phyloP scores from a whole-genome alignment of 2,888 invertebrate genomes.

The Amiota mariae region DNA sequence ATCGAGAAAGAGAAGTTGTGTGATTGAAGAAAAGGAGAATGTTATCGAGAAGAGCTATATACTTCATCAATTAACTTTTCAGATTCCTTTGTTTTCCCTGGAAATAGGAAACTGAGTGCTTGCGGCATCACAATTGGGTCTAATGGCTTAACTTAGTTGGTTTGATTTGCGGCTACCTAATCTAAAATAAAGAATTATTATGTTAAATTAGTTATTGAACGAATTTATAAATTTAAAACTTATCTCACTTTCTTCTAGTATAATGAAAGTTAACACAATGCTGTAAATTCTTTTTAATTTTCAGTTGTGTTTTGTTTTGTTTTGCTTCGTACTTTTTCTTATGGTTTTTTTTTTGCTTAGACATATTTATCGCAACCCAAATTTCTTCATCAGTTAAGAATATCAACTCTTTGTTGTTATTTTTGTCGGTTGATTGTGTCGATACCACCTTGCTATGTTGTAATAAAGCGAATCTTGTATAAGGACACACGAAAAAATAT shows the following conservation, averaged over 20 bases:
- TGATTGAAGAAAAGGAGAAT: too few relatives aligned
- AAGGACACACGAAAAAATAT: conserved; percentile 16
- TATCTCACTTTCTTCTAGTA: background rate
- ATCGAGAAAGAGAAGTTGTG: too few relatives aligned
- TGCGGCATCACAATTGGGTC: too few relatives aligned
- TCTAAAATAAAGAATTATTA: too few relatives aligned
- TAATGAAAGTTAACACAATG: background rate
- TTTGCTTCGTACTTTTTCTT: background rate
- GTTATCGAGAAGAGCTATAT: too few relatives aligned
- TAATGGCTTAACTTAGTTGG: too few relatives aligned
- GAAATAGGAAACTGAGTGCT: too few relatives aligned
- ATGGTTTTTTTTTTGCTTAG: conserved; percentile 11
- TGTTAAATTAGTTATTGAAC: too few relatives aligned
- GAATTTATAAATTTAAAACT: too few relatives aligned
- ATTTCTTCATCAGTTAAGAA: conserved; percentile 67
- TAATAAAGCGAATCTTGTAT: background rate
- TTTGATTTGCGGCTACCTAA: too few relatives aligned
- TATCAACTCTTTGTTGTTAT: conserved; percentile 60
- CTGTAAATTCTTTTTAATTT: background rate
- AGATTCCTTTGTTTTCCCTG: too few relatives aligned
- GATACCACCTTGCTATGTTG: conserved; percentile 5
- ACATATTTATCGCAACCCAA: conserved; percentile 57
- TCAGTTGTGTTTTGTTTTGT: background rate
- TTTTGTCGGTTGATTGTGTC: conserved; percentile 13
- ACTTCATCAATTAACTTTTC: too few relatives aligned